Evolutionary conservation across 1,140 invertebrate genomes (phyloP), one percentile per base, ranked within the genome.

Genomic region (Limonius californicus): DNA sequence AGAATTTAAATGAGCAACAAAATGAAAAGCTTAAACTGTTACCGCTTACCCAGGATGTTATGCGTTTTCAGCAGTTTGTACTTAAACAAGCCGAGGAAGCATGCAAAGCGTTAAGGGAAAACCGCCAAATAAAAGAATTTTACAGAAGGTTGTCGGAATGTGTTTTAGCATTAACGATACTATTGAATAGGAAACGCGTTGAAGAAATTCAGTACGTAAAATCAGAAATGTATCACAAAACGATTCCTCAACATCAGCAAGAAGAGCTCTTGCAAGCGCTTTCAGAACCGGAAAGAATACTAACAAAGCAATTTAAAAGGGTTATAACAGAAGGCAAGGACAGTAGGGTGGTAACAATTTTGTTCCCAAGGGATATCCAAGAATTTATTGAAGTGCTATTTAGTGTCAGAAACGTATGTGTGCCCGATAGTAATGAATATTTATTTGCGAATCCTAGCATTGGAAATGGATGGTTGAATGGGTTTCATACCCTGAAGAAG

Each of bases 161-260:
- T 27, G 42, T 53, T 8, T 18, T 70, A 12, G 27, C 42, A 2
- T 67, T 69, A 60, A 63, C 63, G 12, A 57, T 70, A 12, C 16
- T 70, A 8, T 70, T 60, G 30, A 69, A 70, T 57, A 67, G 69
- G 45, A 67, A 57, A 65, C 30, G 65, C 23, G 65, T 70, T 27
- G 69, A 63, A 21, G 69, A 69, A 61, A 65, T 70, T 14, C 67
- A 70, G 39, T 70, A 65, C 35, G 53, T 43, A 7, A 45, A 63
- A 20, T 6, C 64, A 7, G 32, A 66, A 56, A 66, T 21, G n/a
- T 70, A 68, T 39, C 27, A 57, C 21, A 35, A 64, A 57, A 14
- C n/a, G 11, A 45, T 64, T n/a, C 30, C 58, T 32, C 54, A 60
- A 54, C 8, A 11, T 8, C 58, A 66, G 55, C 58, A 62, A 50